Evolutionary conservation across 1,140 invertebrate genomes (phyloP).

Genomic region (Cydia amplana): DNA sequence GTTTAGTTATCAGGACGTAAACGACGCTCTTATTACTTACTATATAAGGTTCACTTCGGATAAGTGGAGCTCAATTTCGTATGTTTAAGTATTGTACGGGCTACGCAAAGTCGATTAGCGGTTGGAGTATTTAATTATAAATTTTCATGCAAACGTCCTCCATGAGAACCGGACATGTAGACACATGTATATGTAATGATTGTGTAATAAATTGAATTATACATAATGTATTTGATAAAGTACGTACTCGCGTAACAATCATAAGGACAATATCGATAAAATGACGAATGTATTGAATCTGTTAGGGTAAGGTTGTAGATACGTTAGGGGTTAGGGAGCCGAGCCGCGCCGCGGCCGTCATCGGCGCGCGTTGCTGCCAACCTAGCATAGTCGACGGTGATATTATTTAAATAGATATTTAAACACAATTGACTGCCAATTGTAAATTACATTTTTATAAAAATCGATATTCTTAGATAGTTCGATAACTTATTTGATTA

Average conservation of each 20-base stretch:
- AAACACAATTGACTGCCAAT: constrained; percentile 78
- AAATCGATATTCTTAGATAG: constrained; percentile 76
- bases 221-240: constrained; percentile 76
- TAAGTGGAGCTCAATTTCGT: constrained; percentile 78
- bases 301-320: constrained; percentile 71
- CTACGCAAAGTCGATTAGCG: constrained; percentile 60
- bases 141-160: constrained; percentile 68
- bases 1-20: constrained; percentile 47
- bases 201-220: constrained; percentile 61
- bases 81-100: constrained; percentile 68
- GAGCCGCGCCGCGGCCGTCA: constrained; percentile 45
- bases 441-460: constrained; percentile 75
- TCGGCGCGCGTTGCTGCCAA: constrained; percentile 50
- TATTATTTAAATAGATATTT: constrained; percentile 71
- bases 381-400: constrained; percentile 67
- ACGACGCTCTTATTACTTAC: constrained; percentile 43
- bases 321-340: constrained; percentile 54
- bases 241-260: constrained; percentile 77
- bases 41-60: constrained; percentile 71
- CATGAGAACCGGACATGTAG: constrained; percentile 65
- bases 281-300: constrained; percentile 71
- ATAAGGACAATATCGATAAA: constrained; percentile 78
- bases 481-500: constrained; percentile 74
- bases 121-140: constrained; percentile 54
- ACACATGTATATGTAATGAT: constrained; percentile 58